Conservation (phyloP, 2,797 vertebrate genomes). For the Chelon labrosus region DNA sequence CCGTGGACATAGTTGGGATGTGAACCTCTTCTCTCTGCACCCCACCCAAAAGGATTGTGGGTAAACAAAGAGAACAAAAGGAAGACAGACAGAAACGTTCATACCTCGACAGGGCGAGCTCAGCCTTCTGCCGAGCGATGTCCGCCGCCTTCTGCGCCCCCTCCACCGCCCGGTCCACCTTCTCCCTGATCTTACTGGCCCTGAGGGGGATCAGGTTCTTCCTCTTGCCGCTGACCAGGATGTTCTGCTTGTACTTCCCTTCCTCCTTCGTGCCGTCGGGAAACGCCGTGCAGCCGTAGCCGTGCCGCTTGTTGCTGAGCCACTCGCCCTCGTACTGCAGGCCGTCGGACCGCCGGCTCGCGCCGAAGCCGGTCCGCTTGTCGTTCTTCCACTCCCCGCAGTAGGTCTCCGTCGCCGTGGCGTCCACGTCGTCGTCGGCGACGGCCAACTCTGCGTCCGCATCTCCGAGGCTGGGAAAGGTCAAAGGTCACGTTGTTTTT, state of each 20-base stretch:
- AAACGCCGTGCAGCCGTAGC: conserved; percentile 97
- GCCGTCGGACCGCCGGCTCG: conserved; percentile 94
- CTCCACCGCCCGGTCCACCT: conserved; percentile 95
- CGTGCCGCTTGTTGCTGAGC: conserved; percentile 95
- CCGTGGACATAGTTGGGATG: too few species aligned
- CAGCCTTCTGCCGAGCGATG: conserved; percentile 94
- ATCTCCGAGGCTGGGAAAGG: conserved; percentile 90
- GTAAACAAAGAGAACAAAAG: neutral
- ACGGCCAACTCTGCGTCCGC: conserved; percentile 91
- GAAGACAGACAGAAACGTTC: neutral
- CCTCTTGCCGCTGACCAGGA: conserved; percentile 95
- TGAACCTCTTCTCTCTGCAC: too few species aligned
- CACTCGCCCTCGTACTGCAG: conserved; percentile 97
- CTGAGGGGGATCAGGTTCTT: conserved; percentile 98
- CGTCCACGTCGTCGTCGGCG: conserved; percentile 94
- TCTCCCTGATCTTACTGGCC: conserved; percentile 98
- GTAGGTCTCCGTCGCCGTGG: conserved; percentile 96
- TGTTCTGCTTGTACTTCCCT: conserved; percentile 98
- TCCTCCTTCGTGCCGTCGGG: conserved; percentile 97
- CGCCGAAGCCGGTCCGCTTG: conserved; percentile 93
- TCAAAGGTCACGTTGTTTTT: neutral
- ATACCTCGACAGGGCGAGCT: conserved; percentile 94
- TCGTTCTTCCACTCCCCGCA: conserved; percentile 97
- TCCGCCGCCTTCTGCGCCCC: conserved; percentile 92
- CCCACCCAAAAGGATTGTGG: too few species aligned